Evolutionary conservation across 1,140 invertebrate genomes (phyloP).

Genomic region (Adelges cooleyi): DNA sequence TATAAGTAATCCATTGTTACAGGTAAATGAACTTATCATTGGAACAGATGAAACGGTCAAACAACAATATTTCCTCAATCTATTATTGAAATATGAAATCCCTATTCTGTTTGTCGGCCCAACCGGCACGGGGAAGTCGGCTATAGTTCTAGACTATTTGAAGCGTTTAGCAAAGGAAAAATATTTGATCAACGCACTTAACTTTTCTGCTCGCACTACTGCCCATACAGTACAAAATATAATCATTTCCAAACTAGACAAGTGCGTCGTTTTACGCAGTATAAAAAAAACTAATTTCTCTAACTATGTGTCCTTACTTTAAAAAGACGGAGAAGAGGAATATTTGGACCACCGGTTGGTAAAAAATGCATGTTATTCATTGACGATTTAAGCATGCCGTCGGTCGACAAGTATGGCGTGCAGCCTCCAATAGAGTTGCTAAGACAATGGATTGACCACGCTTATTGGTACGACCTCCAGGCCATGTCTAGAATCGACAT

Average conservation of each 20-base stretch:
- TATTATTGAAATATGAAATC: constrained; percentile 49
- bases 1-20: no score
- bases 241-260: constrained; percentile 87
- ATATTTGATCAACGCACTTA: constrained; percentile 72
- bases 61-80: constrained; percentile 62
- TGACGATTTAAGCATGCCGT: constrained; percentile 82
- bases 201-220: constrained; percentile 81
- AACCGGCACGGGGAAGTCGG: constrained; percentile 91
- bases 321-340: constrained; percentile 79
- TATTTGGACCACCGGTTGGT: constrained; percentile 85
- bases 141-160: constrained; percentile 67
- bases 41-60: constrained; percentile 75
- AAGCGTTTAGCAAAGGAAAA: constrained; percentile 65
- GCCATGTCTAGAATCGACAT: constrained; percentile 74
- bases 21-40: constrained; percentile 60
- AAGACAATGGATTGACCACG: constrained; percentile 87
- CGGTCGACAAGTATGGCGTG: constrained; percentile 71
- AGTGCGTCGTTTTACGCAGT: constrained; percentile 38
- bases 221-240: constrained; percentile 82
- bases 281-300: no score
- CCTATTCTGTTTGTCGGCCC: constrained; percentile 80
- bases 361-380: constrained; percentile 49
- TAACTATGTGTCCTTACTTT: no score
- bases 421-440: constrained; percentile 86
- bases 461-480: constrained; percentile 83